A percentile compares a stretch with the other conserved stretches of the same genome.
phyloP scores from a whole-genome alignment of 2,797 vertebrate genomes.

The Hemibagrus guttatus region DNA sequence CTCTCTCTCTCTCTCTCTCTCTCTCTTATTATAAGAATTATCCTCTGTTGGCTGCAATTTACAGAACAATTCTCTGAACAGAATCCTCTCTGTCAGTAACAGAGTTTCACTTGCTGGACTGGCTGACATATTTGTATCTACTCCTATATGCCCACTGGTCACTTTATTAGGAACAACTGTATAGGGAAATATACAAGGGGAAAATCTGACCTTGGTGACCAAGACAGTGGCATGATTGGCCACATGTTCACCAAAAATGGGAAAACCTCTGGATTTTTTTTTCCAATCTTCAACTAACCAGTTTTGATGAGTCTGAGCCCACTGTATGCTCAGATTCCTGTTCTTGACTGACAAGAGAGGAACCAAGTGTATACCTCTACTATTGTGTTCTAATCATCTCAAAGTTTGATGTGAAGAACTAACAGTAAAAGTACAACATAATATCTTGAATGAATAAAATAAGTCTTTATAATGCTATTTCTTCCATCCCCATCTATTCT shows the following conservation, averaged over 20 bases:
- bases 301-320: not conserved
- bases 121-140: not conserved
- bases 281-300: not conserved
- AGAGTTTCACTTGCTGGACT: not conserved
- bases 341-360: not conserved
- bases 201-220: not conserved
- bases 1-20: too few species aligned
- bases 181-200: not conserved
- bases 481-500: too few species aligned
- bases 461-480: not conserved
- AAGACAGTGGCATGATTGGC: not conserved
- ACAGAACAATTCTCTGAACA: not conserved
- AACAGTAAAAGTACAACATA: not conserved
- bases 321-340: not conserved
- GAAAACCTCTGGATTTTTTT: not conserved
- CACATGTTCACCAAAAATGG: not conserved
- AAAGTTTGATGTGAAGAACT: not conserved
- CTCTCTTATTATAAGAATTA: constrained; percentile 1
- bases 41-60: not conserved
- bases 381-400: not conserved
- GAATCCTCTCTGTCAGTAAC: not conserved
- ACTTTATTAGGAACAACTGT: not conserved
- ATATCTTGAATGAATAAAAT: not conserved
- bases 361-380: not conserved
- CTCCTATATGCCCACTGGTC: too few species aligned